These are phyloP conservation scores for Zosterops borbonicus DNA, from an alignment of 2,113 vertebrate genomes.

Conservation along the genomic window DNA sequence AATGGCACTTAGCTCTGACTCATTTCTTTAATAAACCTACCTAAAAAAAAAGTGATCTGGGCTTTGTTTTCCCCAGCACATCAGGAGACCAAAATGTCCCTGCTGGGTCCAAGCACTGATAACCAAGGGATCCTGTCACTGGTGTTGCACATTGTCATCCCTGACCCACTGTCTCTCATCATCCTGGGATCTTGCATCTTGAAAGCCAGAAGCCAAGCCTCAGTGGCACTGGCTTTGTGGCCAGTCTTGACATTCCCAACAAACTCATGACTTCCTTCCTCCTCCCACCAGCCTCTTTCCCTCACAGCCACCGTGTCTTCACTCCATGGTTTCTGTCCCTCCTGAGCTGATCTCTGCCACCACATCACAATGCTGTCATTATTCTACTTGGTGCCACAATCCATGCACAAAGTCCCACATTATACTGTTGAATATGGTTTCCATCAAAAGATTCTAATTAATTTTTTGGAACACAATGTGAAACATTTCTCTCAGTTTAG, in stretches of 20 bases:
- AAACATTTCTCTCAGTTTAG: neutral
- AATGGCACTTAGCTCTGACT: neutral
- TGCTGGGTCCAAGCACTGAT: neutral
- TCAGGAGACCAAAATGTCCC: rapidly evolving
- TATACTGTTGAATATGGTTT: neutral
- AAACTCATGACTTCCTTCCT: rapidly evolving
- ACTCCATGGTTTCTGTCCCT: rapidly evolving
- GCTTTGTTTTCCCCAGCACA: neutral
- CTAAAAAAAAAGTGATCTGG: neutral
- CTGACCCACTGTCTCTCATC: neutral
- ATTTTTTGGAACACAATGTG: neutral
- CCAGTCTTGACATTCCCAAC: neutral
- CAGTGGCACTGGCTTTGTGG: rapidly evolving
- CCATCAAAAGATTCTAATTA: neutral
- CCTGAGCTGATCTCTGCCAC: neutral
- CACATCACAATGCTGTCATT: neutral
- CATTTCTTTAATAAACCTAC: neutral
- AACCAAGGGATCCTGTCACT: neutral
- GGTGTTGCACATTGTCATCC: neutral
- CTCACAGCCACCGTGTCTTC: rapidly evolving
- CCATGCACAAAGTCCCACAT: neutral
- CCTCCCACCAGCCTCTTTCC: neutral
- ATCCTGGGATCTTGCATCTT: neutral
- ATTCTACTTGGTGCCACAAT: neutral
- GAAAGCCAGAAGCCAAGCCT: neutral